Conservation (phyloP, 2,113 vertebrate genomes). For the Labeo catla region DNA sequence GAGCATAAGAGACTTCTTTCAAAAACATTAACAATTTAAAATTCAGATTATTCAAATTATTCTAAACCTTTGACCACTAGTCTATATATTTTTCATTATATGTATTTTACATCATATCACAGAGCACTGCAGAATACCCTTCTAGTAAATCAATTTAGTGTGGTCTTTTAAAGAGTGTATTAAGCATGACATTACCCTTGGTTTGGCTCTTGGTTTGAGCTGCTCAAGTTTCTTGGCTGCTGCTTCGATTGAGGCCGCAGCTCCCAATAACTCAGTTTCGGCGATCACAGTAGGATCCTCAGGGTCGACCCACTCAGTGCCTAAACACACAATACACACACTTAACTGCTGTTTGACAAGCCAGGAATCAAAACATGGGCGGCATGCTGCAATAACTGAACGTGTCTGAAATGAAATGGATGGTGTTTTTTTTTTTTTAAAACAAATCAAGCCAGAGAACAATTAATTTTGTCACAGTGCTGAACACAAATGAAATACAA, state of each 20-base stretch:
- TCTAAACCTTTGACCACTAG: neutral
- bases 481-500: neutral
- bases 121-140: neutral
- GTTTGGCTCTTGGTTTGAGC: slow-evolving; percentile 94
- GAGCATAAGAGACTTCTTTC: neutral
- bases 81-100: neutral
- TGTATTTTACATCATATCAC: neutral
- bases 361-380: neutral
- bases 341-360: neutral
- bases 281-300: slow-evolving; percentile 96
- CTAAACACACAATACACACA: slow-evolving; percentile 69
- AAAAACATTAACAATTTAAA: neutral
- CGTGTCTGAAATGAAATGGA: neutral
- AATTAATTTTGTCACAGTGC: neutral
- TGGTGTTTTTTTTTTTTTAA: neutral
- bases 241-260: slow-evolving; percentile 96
- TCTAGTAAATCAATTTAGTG: neutral
- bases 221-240: slow-evolving; percentile 98
- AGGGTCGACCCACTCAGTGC: slow-evolving; percentile 92
- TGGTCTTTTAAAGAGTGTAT: neutral
- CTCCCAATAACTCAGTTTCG: slow-evolving; percentile 93
- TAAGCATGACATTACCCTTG: slow-evolving; percentile 81
- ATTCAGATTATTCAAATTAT: no score
- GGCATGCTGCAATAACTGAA: neutral
- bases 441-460: neutral